Evolutionary conservation across 2,888 invertebrate genomes (phyloP).

Genomic region (Spilosoma lubricipeda): DNA sequence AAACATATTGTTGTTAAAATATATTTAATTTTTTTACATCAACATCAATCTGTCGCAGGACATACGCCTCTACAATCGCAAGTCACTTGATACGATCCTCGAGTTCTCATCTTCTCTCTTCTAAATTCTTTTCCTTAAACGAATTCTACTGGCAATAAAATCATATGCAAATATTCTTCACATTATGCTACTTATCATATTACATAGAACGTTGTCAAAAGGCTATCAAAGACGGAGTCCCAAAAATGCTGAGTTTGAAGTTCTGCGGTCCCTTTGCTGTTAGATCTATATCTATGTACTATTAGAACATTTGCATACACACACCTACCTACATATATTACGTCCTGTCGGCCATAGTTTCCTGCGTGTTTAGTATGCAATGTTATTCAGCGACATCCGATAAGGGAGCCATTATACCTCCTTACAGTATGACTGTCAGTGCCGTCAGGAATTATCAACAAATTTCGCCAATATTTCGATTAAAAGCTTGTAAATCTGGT

Average conservation of each 20-base stretch:
- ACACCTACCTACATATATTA: conserved; percentile 37
- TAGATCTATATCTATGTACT: conserved; percentile 36
- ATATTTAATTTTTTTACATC: too few species aligned
- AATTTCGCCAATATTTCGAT: conserved; percentile 17
- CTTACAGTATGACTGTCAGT: conserved; percentile 37
- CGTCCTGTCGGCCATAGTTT: conserved; percentile 56
- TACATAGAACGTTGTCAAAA: conserved; percentile 10
- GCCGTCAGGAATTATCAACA: conserved; percentile 34
- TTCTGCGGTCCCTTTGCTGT: conserved; percentile 15
- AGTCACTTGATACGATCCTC: too few species aligned
- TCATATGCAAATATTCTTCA: background rate
- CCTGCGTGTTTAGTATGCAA: conserved; percentile 67
- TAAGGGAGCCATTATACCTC: conserved; percentile 44
- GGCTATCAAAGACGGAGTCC: conserved; percentile 14
- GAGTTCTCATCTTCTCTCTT: too few species aligned
- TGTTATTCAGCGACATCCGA: conserved; percentile 53
- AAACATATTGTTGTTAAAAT: too few species aligned
- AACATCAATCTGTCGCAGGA: too few species aligned
- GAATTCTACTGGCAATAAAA: background rate
- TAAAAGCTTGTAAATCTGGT: conserved; percentile 10
- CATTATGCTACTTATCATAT: conserved; percentile 9
- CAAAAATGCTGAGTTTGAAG: conserved; percentile 3
- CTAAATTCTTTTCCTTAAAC: background rate
- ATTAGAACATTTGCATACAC: conserved; percentile 39
- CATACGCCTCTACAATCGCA: too few species aligned